Evolutionary conservation across 2,113 vertebrate species (phyloP), one percentile per base, ranked within the genome.

Genomic region (Phoxinus phoxinus): DNA sequence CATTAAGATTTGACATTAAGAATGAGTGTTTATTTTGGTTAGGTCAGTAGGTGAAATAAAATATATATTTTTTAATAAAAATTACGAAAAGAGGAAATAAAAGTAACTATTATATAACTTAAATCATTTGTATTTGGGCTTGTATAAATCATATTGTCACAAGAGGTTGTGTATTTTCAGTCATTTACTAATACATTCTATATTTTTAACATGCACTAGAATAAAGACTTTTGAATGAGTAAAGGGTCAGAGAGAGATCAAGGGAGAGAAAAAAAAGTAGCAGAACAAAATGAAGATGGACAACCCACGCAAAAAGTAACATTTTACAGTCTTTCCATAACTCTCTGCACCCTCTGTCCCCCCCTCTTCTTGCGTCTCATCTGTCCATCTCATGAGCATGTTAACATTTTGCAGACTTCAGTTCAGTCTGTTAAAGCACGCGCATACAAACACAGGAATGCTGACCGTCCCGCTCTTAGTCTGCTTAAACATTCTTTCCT

Each of bases 401-500:
- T 91, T 93, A 94, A 94, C 81, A 75, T 91, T 85, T 86, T 89
- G 88, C 89, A 92, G 90, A 90, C 87, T 85, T 86, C 86, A 63
- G 69, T 86, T 81, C 53, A 58, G 87, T 63, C 86, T 83, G 59
- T 85, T 84, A 87, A 69, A n/a, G 27, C 59, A 65, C 61, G 35
- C 8, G 72, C 75, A 83, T 76, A 53, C 59, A 59, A 75, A 87
- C 71, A 76, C 78, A 61, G 32, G 87, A 89, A 84, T 85, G 81
- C 67, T 79, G 25, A 27, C 59, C 25, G 37, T 86, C 89, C 90
- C 85, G 73, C 92, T 93, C 92, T 93, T 91, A 92, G 93, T 88
- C 90, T 89, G 87, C 89, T 92, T 92, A 93, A 94, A 94, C 94
- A 94, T 95, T 95, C 93, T 94, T 95, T 95, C 94, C 94, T 92